phyloP scores from a whole-genome alignment of 2,888 invertebrate species.

The Limnephilus lunatus region DNA sequence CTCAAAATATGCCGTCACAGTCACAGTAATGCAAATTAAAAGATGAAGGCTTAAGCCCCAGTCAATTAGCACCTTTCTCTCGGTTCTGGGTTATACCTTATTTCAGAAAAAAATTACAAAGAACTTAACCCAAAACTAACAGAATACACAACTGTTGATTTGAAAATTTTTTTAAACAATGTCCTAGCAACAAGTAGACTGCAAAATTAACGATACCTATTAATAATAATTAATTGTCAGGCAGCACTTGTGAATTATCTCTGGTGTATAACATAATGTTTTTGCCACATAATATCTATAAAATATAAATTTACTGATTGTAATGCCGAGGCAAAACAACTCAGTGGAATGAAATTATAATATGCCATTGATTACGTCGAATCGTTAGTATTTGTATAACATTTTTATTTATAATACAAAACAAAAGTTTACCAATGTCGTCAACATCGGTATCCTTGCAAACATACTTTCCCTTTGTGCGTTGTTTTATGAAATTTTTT shows the following conservation, averaged over 20 bases:
- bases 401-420: neutral
- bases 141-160: neutral
- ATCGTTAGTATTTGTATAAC: neutral
- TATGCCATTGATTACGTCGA: too few relatives aligned
- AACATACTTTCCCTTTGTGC: neutral
- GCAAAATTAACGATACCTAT: neutral
- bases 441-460: neutral
- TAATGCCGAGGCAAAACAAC: neutral
- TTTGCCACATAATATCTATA: neutral
- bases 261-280: neutral
- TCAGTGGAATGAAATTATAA: neutral
- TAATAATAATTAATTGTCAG: neutral
- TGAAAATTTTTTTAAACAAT: neutral
- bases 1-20: neutral
- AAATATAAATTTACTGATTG: neutral
- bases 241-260: neutral
- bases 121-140: neutral
- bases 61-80: neutral
- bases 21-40: neutral
- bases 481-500: neutral
- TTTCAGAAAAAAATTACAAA: neutral
- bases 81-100: neutral
- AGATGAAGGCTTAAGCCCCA: neutral
- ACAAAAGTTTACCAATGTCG: neutral
- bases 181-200: neutral